These are phyloP conservation scores for Asobara japonica DNA, from an alignment of 1,140 invertebrate genomes.

Conservation along the genomic window DNA sequence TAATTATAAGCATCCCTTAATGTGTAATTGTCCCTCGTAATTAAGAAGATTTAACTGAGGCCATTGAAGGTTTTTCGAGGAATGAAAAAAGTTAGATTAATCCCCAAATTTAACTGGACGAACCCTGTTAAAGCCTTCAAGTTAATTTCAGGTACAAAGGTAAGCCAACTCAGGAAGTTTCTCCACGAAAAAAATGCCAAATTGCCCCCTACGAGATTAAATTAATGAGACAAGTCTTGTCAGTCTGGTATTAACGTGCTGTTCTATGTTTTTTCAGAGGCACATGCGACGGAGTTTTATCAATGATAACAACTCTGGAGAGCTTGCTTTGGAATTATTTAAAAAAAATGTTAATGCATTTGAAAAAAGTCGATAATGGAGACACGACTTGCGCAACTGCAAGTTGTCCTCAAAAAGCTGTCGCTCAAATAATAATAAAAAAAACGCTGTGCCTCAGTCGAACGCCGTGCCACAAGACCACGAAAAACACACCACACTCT, in stretches of 20 bases:
- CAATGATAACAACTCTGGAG: conserved; percentile 63
- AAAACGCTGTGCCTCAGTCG: conserved; percentile 63
- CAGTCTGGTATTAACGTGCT: conserved; percentile 67
- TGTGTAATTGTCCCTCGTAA: not conserved
- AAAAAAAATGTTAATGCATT: conserved; percentile 4
- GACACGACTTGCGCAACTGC: conserved; percentile 60
- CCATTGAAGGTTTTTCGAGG: not conserved
- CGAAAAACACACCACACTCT: conserved; percentile 55
- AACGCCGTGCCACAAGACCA: conserved; percentile 58
- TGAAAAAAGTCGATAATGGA: conserved; percentile 48
- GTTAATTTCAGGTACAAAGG: conserved; percentile 4
- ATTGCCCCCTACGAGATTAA: not conserved
- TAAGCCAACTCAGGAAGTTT: not conserved
- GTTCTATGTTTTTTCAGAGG: conserved; percentile 68
- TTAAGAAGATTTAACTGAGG: not conserved
- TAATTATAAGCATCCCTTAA: not conserved
- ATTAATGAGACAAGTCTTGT: conserved; percentile 56
- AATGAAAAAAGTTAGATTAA: no score
- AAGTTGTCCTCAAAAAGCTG: conserved; percentile 47
- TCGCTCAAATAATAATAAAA: conserved; percentile 58
- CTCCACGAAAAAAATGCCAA: not conserved
- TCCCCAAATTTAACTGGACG: no score
- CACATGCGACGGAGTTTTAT: conserved; percentile 67
- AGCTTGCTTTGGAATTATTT: conserved; percentile 60
- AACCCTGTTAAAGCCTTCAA: not conserved